These are phyloP conservation scores for Brachionus rubens DNA, from an alignment of 1,140 invertebrate species.

Conservation along the genomic window DNA sequence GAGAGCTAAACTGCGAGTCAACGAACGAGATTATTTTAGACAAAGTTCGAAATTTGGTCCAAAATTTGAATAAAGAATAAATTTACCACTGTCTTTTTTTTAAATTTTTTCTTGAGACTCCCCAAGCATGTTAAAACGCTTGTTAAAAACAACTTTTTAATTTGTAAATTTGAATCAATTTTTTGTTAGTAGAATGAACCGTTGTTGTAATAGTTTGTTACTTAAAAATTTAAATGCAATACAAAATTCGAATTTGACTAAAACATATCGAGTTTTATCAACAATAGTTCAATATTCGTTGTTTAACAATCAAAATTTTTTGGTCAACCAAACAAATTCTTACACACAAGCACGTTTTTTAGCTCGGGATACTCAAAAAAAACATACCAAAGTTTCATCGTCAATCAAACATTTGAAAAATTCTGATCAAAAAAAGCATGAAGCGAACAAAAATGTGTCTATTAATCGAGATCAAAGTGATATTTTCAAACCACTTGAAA, in stretches of 20 bases:
- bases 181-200: slow-evolving; percentile 6
- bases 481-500: slow-evolving; percentile 37
- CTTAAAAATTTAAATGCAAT: not conserved
- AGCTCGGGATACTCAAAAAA: not conserved
- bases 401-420: not conserved
- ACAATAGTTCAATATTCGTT: slow-evolving; percentile 2
- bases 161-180: not conserved
- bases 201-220: slow-evolving; percentile 13
- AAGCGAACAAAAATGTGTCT: not conserved
- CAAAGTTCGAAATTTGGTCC: slow-evolving; percentile 26
- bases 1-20: slow-evolving; percentile 17
- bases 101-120: not conserved
- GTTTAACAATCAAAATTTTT: not conserved
- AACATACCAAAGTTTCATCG: not conserved
- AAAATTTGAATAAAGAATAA: slow-evolving; percentile 5
- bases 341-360: not conserved
- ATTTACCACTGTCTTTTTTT: not conserved
- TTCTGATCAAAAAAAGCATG: not conserved
- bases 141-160: not conserved
- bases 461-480: not conserved
- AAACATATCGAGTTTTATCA: slow-evolving; percentile 9
- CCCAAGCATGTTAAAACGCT: slow-evolving; percentile 21
- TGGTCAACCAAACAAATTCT: not conserved
- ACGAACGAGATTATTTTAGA: slow-evolving; percentile 43
- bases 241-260: not conserved